Evolutionary conservation across 2,888 invertebrate species (phyloP), one percentile per base, ranked within the genome.

Genomic region (Caenorhabditis sp.): DNA sequence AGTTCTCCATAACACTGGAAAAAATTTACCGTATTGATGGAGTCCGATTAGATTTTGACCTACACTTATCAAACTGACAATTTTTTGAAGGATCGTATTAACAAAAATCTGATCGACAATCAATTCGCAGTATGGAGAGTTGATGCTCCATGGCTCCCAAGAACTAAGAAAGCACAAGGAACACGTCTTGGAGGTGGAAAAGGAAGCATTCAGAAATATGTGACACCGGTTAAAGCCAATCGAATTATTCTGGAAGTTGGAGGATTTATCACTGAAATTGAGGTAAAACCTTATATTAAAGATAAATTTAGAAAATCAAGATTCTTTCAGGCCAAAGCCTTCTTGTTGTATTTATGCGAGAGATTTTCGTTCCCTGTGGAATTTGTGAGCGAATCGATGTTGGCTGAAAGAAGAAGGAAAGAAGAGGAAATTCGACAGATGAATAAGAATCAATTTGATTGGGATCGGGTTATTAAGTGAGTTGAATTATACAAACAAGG

Each of bases 101-200:
- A 93, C 66, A 91, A 93, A 59, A 92, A 93, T 85, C 91, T 97
- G 85, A 93, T 95, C 83, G 89, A 91, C 23, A 92, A 91, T 76
- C 91, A 92, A 68, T 99, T 97, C 91, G 95, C 95, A 0, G 90
- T 94, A 36, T 99, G 97, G 96, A 91, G 99, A 83, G 90, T 99
- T 0, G 95, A 95, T 84, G 90, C 94, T 0, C 96, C 97, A 0
- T 99, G 97, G 97, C 95, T 97, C 86, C 93, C 97, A 0, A 89
- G 95, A 12, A 94, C 94, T 0, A 94, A 93, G 88, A 94, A 94
- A 60, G 82, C 85, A 1, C 85, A 86, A 70, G 90, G 93, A 94
- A 81, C 83, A 8, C 76, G 83, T 38, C 72, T 86, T 10, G 85
- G 85, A 68, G 95, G 95, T 78, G 97, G 97, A 17, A 99, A 99